Evolutionary conservation across 1,140 invertebrate species (phyloP).

Genomic region (Triops longicaudatus): DNA sequence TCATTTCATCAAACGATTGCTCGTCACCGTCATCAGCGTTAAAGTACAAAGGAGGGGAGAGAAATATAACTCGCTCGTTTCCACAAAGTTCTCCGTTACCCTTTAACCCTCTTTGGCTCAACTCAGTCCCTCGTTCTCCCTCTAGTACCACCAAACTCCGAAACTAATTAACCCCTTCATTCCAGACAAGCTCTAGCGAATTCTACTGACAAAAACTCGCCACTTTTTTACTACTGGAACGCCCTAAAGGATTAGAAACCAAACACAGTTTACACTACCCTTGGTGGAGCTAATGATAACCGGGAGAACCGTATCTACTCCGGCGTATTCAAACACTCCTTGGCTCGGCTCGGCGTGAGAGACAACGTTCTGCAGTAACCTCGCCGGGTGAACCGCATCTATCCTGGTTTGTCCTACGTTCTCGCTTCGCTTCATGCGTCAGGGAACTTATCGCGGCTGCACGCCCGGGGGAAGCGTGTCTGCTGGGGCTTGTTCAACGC

Average conservation of each 20-base stretch:
- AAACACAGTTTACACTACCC: too few species aligned
- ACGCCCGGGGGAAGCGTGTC: too few species aligned
- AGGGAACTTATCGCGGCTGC: too few species aligned
- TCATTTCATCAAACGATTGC: background rate
- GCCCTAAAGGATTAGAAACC: background rate
- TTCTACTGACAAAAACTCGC: background rate
- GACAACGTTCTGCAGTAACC: too few species aligned
- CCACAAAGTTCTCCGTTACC: background rate
- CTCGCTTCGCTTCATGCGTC: too few species aligned
- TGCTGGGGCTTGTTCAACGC: too few species aligned
- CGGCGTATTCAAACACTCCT: too few species aligned
- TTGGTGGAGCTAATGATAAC: too few species aligned
- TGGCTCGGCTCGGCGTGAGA: too few species aligned
- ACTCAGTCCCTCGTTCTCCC: background rate
- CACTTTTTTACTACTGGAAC: background rate
- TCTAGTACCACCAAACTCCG: background rate
- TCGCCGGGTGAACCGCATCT: too few species aligned
- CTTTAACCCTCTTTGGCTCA: background rate
- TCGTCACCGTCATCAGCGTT: slow-evolving; percentile 7
- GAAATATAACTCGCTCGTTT: background rate
- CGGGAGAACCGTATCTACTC: too few species aligned
- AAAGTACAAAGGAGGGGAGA: background rate
- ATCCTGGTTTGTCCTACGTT: too few species aligned
- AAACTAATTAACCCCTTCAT: background rate
- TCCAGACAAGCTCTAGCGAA: background rate